phyloP scores from a whole-genome alignment of 2,113 vertebrate genomes.

The Narcine bancroftii region DNA sequence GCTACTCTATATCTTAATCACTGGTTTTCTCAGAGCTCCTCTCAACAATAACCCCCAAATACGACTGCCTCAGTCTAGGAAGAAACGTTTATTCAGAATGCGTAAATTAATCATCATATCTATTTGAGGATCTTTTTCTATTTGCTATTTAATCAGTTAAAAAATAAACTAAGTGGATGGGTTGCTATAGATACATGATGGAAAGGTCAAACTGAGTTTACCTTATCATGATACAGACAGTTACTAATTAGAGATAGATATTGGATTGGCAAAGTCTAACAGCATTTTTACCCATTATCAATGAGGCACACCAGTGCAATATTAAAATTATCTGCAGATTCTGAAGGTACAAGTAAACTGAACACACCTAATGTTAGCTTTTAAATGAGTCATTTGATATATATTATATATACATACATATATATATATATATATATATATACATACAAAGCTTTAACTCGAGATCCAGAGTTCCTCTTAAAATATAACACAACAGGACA shows the following conservation, averaged over 20 bases:
- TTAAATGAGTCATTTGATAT: slow-evolving; percentile 25
- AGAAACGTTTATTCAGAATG: slow-evolving; percentile 45
- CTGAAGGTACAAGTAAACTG: slow-evolving; percentile 45
- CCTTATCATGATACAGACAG: slow-evolving; percentile 73
- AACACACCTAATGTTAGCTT: slow-evolving; percentile 44
- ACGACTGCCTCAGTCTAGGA: slow-evolving; percentile 39
- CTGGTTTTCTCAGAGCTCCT: slow-evolving; percentile 58
- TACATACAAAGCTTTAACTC: neutral
- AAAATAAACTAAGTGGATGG: slow-evolving; percentile 53
- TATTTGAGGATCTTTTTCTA: slow-evolving; percentile 55
- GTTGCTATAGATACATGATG: slow-evolving; percentile 61
- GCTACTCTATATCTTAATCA: slow-evolving; percentile 56
- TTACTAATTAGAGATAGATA: slow-evolving; percentile 75
- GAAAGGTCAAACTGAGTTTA: slow-evolving; percentile 71
- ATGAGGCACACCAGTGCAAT: slow-evolving; percentile 63
- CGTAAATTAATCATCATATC: slow-evolving; percentile 63
- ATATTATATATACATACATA: neutral
- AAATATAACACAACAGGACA: neutral
- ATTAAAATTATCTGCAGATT: slow-evolving; percentile 60
- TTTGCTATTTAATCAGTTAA: slow-evolving; percentile 73
- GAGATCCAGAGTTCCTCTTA: slow-evolving; percentile 18
- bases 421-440: neutral
- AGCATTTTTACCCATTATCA: slow-evolving; percentile 66
- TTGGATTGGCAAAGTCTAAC: slow-evolving; percentile 55
- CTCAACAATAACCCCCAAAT: slow-evolving; percentile 50